Evolutionary conservation across 2,888 invertebrate species (phyloP).

Genomic region (Eulithis testata): DNA sequence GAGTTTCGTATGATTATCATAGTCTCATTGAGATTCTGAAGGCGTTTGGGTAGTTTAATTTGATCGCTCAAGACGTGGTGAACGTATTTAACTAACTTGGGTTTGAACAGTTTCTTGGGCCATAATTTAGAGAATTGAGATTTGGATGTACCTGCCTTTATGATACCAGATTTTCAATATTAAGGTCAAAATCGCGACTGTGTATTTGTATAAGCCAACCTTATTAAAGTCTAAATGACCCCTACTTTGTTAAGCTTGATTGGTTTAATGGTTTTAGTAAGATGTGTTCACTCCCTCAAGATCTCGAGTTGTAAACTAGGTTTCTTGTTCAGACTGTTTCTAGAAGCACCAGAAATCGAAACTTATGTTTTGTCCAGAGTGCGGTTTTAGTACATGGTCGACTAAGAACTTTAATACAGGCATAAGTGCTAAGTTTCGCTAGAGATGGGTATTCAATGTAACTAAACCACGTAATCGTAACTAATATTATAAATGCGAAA

Average conservation of each 20-base stretch:
- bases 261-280: background rate
- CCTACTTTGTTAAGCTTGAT: background rate
- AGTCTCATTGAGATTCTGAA: conserved; percentile 19
- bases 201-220: background rate
- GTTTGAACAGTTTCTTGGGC: background rate
- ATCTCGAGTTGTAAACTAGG: background rate
- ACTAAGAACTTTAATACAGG: too few species aligned
- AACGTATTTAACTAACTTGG: background rate
- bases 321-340: background rate
- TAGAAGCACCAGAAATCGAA: background rate
- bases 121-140: background rate
- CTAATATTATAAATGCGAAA: too few species aligned
- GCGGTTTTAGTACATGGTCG: background rate
- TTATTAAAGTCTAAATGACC: background rate
- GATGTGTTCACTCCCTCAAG: conserved; percentile 1
- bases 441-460: too few species aligned
- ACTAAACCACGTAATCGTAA: too few species aligned
- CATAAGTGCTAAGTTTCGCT: too few species aligned
- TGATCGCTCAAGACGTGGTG: conserved; percentile 9
- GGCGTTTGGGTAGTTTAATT: conserved; percentile 18
- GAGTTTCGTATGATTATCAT: conserved; percentile 11
- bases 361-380: background rate
- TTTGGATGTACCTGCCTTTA: background rate
- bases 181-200: too few species aligned
- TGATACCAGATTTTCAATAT: background rate